Evolutionary conservation across 2,113 vertebrate species (phyloP).

Genomic region (Probosciger aterrimus): DNA sequence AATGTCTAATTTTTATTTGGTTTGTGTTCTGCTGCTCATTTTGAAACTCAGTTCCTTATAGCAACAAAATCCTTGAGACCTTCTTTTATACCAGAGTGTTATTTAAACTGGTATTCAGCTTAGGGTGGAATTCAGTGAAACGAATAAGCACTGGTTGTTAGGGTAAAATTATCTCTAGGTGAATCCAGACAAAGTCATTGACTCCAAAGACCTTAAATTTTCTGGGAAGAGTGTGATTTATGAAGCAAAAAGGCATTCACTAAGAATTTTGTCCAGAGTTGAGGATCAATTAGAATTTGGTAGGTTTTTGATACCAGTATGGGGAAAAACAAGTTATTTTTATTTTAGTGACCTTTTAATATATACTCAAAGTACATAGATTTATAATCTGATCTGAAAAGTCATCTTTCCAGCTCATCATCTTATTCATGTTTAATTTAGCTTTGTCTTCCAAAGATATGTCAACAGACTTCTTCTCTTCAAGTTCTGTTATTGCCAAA

Average conservation of each 20-base stretch:
- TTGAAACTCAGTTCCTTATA: neutral
- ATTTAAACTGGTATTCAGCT: neutral
- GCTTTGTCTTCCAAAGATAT: rapidly evolving
- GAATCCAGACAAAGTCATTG: neutral
- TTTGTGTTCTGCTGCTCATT: neutral
- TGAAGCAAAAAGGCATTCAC: neutral
- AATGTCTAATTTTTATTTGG: neutral
- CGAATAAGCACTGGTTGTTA: neutral
- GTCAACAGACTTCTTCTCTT: neutral
- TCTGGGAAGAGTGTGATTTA: neutral
- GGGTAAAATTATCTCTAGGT: neutral
- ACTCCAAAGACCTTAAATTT: neutral
- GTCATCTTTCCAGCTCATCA: neutral
- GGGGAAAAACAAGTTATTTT: rapidly evolving
- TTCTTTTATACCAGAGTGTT: neutral
- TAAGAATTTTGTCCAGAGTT: neutral
- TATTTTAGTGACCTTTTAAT: neutral
- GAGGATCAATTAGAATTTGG: neutral
- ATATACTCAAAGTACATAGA: rapidly evolving
- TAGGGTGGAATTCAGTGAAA: neutral
- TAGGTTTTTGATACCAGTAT: neutral
- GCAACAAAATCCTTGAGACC: neutral
- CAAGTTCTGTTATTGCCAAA: neutral
- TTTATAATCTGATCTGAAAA: neutral
- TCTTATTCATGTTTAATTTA: rapidly evolving